phyloP scores from a whole-genome alignment of 2,113 vertebrate species.

The Egretta garzetta region DNA sequence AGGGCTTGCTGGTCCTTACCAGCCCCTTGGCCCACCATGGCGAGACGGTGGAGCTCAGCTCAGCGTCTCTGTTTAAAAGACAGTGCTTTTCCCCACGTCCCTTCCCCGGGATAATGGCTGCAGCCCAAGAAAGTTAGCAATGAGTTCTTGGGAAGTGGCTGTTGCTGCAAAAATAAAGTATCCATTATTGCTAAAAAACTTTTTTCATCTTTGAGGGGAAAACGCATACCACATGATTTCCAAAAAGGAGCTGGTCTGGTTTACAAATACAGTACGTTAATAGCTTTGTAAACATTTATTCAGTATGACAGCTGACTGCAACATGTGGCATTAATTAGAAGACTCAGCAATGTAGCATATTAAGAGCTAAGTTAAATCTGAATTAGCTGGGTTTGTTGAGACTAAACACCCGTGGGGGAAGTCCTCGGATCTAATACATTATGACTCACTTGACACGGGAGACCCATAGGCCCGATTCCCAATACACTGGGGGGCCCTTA shows the following conservation, averaged over 20 bases:
- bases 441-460: conserved; percentile 70
- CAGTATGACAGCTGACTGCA: conserved; percentile 82
- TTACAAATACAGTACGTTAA: conserved; percentile 86
- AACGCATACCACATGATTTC: conserved; percentile 81
- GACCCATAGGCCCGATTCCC: conserved; percentile 66
- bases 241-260: conserved; percentile 74
- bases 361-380: conserved; percentile 79
- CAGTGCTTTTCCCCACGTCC: background rate
- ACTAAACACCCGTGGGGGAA: conserved; percentile 75
- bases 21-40: rapidly evolving
- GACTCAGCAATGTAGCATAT: conserved; percentile 76
- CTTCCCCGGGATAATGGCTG: background rate
- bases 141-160: conserved; percentile 69
- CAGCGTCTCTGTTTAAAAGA: background rate
- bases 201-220: conserved; percentile 80
- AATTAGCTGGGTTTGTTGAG: conserved; percentile 79
- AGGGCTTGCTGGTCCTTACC: background rate
- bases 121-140: conserved; percentile 53
- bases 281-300: conserved; percentile 88
- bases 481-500: conserved; percentile 58
- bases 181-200: conserved; percentile 72
- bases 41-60: background rate
- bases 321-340: conserved; percentile 86
- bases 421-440: conserved; percentile 69
- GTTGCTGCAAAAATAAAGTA: conserved; percentile 75